Base-by-base conservation (phyloP, 2,113 vertebrate genomes). In the Syrmaticus mikado region DNA sequence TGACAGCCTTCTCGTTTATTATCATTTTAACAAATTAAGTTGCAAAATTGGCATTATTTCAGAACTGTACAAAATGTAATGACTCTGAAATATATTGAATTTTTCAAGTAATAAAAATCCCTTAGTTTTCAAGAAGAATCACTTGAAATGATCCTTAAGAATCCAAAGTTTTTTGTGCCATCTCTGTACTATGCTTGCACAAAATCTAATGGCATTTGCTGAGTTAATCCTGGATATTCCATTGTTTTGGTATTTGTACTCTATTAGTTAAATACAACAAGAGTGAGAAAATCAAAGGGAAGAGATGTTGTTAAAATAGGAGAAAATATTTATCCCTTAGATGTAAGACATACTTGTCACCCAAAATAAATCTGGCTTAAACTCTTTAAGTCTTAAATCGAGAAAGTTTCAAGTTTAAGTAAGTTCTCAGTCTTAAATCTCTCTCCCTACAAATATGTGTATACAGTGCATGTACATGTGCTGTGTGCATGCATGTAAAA, bases 221-320 rank as follows among this genome's bases (percentile, higher is more conserved):
- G 82, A 94, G 95, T 92, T 93, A 96, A 96, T 96, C 96, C 87
- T 89, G 93, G 91, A 95, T 96, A 93, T 96, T 84, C 94, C 52
- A 86, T 95, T 97, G 95, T 95, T 95, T 97, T 93, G 82, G 89
- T 93, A 93, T 95, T 94, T 94, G 80, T 93, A 75, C 62, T 94
- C 91, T 77, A 87, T 96, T 96, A 97, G 97, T 96, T 95, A 95
- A 96, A 97, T 65, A 57, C 40, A 45, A 93, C 75, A 93, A 92
- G 90, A 82, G 83, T 93, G 96, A 93, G 94, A 89, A 94, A 95
- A 95, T 95, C 92, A 84, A 96, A 91, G 43, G 84, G 90, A 95
- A 94, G 87, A 78, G n/a, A 45, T 67, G 62, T 64, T 89, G 76
- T 87, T 95, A 94, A 96, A 94, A 94, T 28, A 95, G 32, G 28